Percentiles rank a stretch among this genome's conserved stretches.
phyloP scores from a whole-genome alignment of 92 coral and sea anemone species.

The Porites lobata region DNA sequence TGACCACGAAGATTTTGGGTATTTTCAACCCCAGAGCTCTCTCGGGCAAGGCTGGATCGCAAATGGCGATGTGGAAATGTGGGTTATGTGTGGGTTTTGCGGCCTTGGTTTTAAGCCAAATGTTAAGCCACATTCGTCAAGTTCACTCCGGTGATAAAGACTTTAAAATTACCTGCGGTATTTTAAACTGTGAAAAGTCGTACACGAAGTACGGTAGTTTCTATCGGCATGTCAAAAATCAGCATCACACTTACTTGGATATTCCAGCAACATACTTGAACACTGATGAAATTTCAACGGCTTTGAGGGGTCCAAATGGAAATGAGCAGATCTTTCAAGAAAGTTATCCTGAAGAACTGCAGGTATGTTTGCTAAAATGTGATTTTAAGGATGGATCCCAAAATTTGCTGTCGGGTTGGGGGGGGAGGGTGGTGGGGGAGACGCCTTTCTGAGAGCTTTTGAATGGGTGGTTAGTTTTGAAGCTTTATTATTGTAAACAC shows the following conservation, averaged over 20 bases:
- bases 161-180: constrained; percentile 48
- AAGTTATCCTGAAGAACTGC: not conserved
- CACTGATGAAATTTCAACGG: constrained; percentile 6
- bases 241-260: constrained; percentile 28
- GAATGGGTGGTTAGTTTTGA: constrained; percentile 10
- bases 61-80: constrained; percentile 19
- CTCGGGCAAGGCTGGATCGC: not conserved
- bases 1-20: not conserved
- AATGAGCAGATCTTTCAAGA: not conserved
- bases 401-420: not conserved
- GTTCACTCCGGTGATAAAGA: constrained; percentile 42
- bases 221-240: constrained; percentile 42
- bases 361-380: constrained; percentile 15
- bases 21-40: no score
- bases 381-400: not conserved
- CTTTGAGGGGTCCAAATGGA: not conserved
- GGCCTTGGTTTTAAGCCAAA: constrained; percentile 9
- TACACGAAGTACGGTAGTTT: constrained; percentile 44
- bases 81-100: constrained; percentile 26
- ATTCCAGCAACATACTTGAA: constrained; percentile 22
- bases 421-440: not conserved
- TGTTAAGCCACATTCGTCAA: constrained; percentile 38
- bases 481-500: not conserved
- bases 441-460: constrained; percentile 10
- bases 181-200: constrained; percentile 36